These are phyloP conservation scores for Centruroides sculpturatus DNA, from an alignment of 1,140 invertebrate genomes.

Conservation along the genomic window DNA sequence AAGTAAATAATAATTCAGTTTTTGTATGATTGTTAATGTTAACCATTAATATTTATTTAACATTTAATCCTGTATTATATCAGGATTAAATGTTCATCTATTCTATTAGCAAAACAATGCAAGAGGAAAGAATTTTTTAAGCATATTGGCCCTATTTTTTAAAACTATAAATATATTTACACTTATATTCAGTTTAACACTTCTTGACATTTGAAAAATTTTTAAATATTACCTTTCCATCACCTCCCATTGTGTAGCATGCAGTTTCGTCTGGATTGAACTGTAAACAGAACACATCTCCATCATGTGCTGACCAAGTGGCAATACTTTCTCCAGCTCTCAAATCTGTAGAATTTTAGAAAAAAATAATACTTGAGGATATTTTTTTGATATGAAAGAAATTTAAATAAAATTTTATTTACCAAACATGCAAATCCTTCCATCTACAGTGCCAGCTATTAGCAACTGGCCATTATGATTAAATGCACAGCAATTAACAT, in stretches of 20 bases:
- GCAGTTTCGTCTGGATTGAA: conserved; percentile 41
- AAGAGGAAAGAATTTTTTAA: too few species aligned
- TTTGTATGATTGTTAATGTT: too few species aligned
- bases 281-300: conserved; percentile 38
- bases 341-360: conserved; percentile 26
- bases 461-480: conserved; percentile 52
- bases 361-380: too few species aligned
- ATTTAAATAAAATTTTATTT: conserved; percentile 5
- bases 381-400: not conserved
- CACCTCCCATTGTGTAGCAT: conserved; percentile 40
- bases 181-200: too few species aligned
- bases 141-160: too few species aligned
- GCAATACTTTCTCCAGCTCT: conserved; percentile 42
- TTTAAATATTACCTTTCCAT: conserved; percentile 31
- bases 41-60: too few species aligned
- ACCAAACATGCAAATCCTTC: conserved; percentile 41
- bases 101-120: too few species aligned
- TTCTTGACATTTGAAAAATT: too few species aligned
- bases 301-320: conserved; percentile 36
- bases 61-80: too few species aligned
- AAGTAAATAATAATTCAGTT: too few species aligned
- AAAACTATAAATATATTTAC: too few species aligned
- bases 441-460: conserved; percentile 44
- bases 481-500: conserved; percentile 40
- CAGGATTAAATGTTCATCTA: too few species aligned